Conservation (phyloP, 2,797 vertebrate genomes). For the Rhinoraja longicauda region DNA sequence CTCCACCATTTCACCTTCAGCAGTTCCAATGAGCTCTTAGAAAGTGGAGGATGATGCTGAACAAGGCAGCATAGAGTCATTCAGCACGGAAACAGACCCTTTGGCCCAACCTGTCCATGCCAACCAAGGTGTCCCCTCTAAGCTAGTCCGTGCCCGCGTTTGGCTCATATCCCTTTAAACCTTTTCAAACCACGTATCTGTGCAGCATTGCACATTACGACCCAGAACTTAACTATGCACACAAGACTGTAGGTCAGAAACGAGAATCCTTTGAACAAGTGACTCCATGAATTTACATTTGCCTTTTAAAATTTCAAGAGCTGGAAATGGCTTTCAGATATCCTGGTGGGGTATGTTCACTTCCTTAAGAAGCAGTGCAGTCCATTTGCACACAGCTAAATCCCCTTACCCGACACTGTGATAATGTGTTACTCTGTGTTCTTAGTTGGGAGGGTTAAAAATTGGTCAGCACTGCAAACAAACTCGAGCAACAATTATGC, state of each 20-base stretch:
- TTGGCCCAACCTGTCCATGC: no score
- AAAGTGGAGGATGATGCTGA: not conserved
- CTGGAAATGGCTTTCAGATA: no score
- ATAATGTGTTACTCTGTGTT: not conserved
- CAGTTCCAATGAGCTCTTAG: not conserved
- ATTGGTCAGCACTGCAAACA: not conserved
- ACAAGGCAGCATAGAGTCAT: not conserved
- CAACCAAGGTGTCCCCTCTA: no score
- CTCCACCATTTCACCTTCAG: not conserved
- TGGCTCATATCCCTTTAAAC: no score
- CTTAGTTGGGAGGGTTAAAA: not conserved
- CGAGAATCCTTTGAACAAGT: not conserved
- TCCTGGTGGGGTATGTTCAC: not conserved
- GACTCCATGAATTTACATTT: not conserved
- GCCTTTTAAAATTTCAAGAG: not conserved
- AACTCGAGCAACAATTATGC: not conserved
- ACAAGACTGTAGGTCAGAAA: not conserved
- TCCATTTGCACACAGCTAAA: not conserved
- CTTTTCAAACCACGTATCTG: no score
- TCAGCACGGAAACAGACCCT: no score
- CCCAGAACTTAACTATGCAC: not conserved
- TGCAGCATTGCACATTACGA: not conserved
- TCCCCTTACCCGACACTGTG: no score
- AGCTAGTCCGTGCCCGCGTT: no score
- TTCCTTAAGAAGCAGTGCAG: not conserved